Evolutionary conservation across 2,797 vertebrate species (phyloP).

Genomic region (Gallirallus australis): DNA sequence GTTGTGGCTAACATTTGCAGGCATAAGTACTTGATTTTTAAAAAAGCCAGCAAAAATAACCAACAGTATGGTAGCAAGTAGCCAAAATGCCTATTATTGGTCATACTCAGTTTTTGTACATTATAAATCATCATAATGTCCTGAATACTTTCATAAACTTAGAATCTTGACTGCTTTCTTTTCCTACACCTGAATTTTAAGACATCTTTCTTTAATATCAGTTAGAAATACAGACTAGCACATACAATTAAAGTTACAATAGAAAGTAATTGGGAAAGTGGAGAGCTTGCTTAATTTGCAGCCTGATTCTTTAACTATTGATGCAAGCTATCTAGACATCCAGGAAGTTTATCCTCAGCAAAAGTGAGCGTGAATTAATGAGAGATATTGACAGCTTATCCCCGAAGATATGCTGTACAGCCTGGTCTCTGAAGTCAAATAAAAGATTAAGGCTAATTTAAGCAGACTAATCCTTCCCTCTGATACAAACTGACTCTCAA

Average conservation of each 20-base stretch:
- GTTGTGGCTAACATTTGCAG: not conserved
- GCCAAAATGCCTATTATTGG: not conserved
- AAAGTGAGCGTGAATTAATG: not conserved
- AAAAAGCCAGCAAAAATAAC: not conserved
- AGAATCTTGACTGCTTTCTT: not conserved
- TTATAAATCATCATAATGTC: not conserved
- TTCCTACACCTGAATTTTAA: not conserved
- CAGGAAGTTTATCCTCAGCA: not conserved
- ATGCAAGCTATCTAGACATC: not conserved
- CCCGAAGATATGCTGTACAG: not conserved
- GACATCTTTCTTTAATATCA: not conserved
- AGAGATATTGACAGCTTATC: not conserved
- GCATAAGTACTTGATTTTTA: not conserved
- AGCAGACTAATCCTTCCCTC: not conserved
- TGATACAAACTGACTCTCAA: not conserved
- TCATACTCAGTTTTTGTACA: not conserved
- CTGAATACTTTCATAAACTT: not conserved
- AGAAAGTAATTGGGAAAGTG: not conserved
- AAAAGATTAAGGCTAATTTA: not conserved
- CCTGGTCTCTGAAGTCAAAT: not conserved
- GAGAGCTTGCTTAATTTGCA: not conserved
- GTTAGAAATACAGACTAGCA: not conserved
- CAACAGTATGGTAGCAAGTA: not conserved
- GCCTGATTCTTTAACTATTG: not conserved
- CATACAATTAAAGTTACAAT: not conserved